Evolutionary conservation across 2,888 invertebrate genomes (phyloP).

Genomic region (Cactoblastis cactorum): DNA sequence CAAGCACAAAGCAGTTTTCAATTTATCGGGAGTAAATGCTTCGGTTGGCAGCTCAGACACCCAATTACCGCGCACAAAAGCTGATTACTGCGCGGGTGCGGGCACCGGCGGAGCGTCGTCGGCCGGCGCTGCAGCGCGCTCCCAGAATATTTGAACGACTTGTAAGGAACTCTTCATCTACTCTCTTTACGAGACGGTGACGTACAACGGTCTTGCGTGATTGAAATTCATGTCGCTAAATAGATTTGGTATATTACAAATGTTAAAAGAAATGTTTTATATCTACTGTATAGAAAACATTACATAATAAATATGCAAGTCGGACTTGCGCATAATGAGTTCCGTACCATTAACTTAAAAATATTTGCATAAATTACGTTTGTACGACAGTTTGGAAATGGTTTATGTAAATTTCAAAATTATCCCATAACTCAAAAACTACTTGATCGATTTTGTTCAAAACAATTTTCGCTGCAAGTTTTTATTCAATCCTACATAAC

Average conservation of each 20-base stretch:
- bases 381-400: no score
- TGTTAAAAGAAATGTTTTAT: no score
- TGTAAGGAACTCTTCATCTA: constrained; percentile 65
- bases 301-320: no score
- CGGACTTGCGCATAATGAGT: no score
- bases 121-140: constrained; percentile 37
- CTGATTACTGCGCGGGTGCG: constrained; percentile 72
- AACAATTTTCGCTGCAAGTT: no score
- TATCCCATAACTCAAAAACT: no score
- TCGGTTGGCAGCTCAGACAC: constrained; percentile 78
- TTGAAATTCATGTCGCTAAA: constrained; percentile 47
- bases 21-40: constrained; percentile 78
- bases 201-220: constrained; percentile 41
- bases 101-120: constrained; percentile 33
- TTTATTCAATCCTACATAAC: no score
- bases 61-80: constrained; percentile 78
- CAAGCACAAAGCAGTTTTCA: constrained; percentile 74
- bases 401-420: no score
- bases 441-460: no score
- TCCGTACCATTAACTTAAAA: no score
- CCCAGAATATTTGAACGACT: constrained; percentile 64
- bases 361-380: no score
- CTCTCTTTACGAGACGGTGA: constrained; percentile 49
- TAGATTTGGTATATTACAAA: constrained; percentile 19
- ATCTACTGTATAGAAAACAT: no score